Percentiles rank a stretch among this genome's conserved stretches.
phyloP scores from a whole-genome alignment of 2,888 invertebrate species.

The Glaucopsyche alexis region DNA sequence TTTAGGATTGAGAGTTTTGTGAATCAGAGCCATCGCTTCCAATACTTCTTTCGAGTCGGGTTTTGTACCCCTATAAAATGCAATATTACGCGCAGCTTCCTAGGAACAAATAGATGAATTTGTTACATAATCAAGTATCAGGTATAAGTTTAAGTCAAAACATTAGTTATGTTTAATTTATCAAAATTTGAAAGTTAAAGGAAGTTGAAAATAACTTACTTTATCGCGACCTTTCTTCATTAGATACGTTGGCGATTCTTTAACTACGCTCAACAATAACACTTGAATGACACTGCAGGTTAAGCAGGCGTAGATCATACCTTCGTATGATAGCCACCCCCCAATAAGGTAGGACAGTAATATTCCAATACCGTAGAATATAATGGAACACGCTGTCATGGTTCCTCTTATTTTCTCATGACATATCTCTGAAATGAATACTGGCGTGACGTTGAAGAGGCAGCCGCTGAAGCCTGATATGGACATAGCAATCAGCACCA shows the following conservation, averaged over 20 bases:
- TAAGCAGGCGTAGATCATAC: conserved; percentile 53
- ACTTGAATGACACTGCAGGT: conserved; percentile 46
- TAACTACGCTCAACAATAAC: conserved; percentile 45
- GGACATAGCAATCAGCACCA: conserved; percentile 52
- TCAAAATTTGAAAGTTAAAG: no score
- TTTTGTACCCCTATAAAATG: conserved; percentile 52
- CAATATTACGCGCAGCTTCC: conserved; percentile 58
- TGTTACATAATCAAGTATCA: no score
- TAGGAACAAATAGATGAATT: conserved; percentile 38
- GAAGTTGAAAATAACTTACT: conserved; percentile 48
- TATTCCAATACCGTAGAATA: conserved; percentile 56
- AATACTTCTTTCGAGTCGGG: conserved; percentile 49
- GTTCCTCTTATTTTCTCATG: conserved; percentile 61
- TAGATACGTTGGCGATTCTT: conserved; percentile 59
- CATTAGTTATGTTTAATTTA: no score
- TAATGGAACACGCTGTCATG: conserved; percentile 54
- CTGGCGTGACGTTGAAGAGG: conserved; percentile 49
- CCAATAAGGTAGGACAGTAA: conserved; percentile 60
- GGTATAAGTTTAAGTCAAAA: no score
- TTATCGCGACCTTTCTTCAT: conserved; percentile 55
- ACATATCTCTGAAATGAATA: conserved; percentile 60
- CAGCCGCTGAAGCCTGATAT: conserved; percentile 55
- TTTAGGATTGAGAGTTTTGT: conserved; percentile 47
- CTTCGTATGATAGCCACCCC: conserved; percentile 51
- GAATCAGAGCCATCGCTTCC: conserved; percentile 50